Evolutionary conservation across 2,888 invertebrate genomes (phyloP), one percentile per base, ranked within the genome.

Genomic region (Parthenolecanium corni): DNA sequence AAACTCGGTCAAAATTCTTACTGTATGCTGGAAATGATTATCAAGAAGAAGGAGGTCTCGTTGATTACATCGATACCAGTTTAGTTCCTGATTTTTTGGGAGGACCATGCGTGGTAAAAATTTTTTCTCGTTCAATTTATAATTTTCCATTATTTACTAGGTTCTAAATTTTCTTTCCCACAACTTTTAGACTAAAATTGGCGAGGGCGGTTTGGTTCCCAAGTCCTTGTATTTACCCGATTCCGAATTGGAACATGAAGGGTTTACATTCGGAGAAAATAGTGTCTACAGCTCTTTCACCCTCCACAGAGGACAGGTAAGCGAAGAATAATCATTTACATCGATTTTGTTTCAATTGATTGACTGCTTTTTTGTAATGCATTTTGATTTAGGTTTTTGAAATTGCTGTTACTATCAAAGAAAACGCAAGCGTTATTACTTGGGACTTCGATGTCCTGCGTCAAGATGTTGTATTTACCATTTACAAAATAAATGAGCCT

Each of bases 401-500:
- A 71, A 82, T 86, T 67, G 76, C 88, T 66, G 83, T 95, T 58
- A 78, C 80, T 54, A 88, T 89, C 69, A 80, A 84, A 63, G 90
- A 92, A 74, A 83, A 85, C 14, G 90, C 90, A 69, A 85, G 89
- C 73, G 92, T 95, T 65, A 79, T 95, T 49, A 94, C 94, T 23
- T 95, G 94, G 94, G 95, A 95, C 76, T 95, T 94, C 76, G 94
- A 95, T 77, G 89, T 94, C 58, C 78, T 93, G 73, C 83, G 90
- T 23, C 89, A 89, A 71, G 89, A 90, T 74, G 83, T 94, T 69
- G 82, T 84, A 66, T 95, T 94, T 76, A 84, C 85, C 6, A 83
- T 93, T 52, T 82, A 80, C 65, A 52, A 53, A 42, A 25, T 62
- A 20, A 46, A 53, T n/a, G 42, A 62, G 42, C 52, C 52, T 40